Evolutionary conservation across 2,888 invertebrate genomes (phyloP).

Genomic region (Stenotaenia linearis): DNA sequence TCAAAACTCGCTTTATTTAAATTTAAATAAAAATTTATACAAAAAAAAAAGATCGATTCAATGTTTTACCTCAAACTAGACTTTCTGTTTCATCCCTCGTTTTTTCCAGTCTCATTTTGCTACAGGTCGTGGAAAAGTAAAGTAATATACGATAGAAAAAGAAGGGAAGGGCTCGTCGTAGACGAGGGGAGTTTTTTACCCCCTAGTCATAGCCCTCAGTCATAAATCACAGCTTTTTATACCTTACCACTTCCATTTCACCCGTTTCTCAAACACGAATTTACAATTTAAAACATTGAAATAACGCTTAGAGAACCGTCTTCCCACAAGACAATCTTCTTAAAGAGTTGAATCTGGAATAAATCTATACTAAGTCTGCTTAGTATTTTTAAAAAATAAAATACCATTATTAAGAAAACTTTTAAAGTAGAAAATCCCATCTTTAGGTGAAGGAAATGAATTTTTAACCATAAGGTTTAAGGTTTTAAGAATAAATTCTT

Average conservation of each 20-base stretch:
- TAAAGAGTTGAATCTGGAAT: constrained; percentile 5
- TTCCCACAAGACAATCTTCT: constrained; percentile 11
- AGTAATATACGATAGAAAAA: background rate
- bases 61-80: background rate
- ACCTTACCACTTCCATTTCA: constrained; percentile 11
- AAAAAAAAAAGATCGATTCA: background rate
- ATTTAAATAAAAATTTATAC: background rate
- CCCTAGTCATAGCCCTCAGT: constrained; percentile 10
- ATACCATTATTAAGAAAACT: background rate
- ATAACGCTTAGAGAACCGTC: constrained; percentile 11
- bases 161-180: background rate
- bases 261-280: constrained; percentile 15
- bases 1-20: background rate
- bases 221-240: constrained; percentile 19
- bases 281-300: constrained; percentile 19
- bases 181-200: background rate
- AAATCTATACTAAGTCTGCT: background rate
- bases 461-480: no score
- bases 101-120: background rate
- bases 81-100: background rate
- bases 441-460: background rate
- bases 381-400: background rate
- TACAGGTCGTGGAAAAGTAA: background rate
- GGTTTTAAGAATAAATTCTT: no score
- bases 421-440: background rate